phyloP scores from a whole-genome alignment of 2,113 vertebrate genomes.

The Hirundichthys speculiger region DNA sequence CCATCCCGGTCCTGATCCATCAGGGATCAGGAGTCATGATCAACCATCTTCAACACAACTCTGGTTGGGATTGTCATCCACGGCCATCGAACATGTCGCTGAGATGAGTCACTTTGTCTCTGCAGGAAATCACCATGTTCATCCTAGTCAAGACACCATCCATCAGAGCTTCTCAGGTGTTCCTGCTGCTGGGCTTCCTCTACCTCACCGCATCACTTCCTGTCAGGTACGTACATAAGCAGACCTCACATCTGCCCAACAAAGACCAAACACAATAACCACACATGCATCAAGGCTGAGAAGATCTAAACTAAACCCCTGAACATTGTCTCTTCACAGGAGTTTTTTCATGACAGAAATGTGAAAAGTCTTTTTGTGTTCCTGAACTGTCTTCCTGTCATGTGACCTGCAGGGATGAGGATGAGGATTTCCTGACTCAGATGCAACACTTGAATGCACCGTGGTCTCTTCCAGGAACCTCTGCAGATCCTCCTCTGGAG shows the following conservation, averaged over 20 bases:
- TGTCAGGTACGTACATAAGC: slow-evolving; percentile 59
- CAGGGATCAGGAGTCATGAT: too few species aligned
- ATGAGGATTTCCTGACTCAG: slow-evolving; percentile 50
- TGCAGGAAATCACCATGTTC: slow-evolving; percentile 44
- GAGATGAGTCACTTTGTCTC: slow-evolving; percentile 13
- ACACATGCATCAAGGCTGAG: too few species aligned
- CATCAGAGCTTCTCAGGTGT: slow-evolving; percentile 56
- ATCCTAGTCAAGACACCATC: slow-evolving; percentile 53
- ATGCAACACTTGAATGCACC: slow-evolving; percentile 47
- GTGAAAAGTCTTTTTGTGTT: too few species aligned
- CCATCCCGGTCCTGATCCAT: too few species aligned
- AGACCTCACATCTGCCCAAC: neutral
- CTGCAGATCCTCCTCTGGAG: slow-evolving; percentile 49
- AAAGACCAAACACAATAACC: too few species aligned
- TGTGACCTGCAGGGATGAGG: slow-evolving; percentile 52
- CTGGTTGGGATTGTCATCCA: too few species aligned
- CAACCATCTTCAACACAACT: too few species aligned
- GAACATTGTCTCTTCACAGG: too few species aligned
- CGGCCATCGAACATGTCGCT: neutral
- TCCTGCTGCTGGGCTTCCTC: slow-evolving; percentile 70
- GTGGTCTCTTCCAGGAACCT: slow-evolving; percentile 44
- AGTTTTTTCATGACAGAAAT: too few species aligned
- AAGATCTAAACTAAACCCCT: too few species aligned
- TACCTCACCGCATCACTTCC: slow-evolving; percentile 65
- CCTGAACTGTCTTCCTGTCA: slow-evolving; percentile 7